These are phyloP conservation scores for Synanthedon myopaeformis DNA, from an alignment of 2,888 invertebrate genomes.

Conservation along the genomic window DNA sequence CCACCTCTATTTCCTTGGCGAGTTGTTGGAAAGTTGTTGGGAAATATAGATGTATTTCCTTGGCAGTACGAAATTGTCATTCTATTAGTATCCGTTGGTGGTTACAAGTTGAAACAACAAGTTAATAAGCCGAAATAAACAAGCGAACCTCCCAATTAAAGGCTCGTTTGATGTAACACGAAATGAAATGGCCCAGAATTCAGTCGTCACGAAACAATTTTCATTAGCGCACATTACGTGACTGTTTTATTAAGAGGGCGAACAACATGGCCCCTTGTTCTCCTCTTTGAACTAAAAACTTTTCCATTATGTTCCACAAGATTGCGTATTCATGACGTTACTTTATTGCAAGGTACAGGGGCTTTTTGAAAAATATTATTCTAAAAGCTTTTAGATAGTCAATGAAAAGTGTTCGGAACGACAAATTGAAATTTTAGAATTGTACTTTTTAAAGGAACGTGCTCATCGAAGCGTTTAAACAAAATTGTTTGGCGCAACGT, in stretches of 20 bases:
- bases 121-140: slow-evolving; percentile 1
- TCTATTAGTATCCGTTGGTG: neutral
- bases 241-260: slow-evolving; percentile 48
- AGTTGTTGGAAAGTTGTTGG: too few species aligned
- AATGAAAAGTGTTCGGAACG: neutral
- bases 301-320: slow-evolving; percentile 34
- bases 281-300: slow-evolving; percentile 30
- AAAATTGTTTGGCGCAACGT: too few species aligned
- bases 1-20: too few species aligned
- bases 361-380: slow-evolving; percentile 8
- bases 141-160: slow-evolving; percentile 5
- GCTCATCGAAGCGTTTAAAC: too few species aligned
- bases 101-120: neutral
- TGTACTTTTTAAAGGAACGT: neutral
- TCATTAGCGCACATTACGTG: slow-evolving; percentile 58
- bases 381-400: neutral
- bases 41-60: too few species aligned
- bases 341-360: slow-evolving; percentile 9
- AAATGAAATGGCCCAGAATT: slow-evolving; percentile 45
- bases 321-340: slow-evolving; percentile 32
- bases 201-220: slow-evolving; percentile 59
- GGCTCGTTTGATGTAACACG: slow-evolving; percentile 39
- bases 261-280: slow-evolving; percentile 22
- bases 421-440: neutral
- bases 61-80: neutral